Base-by-base conservation (phyloP, 37 sponge, comb jelly and placozoan genomes). In the Chondrilla cf. caribensis region DNA sequence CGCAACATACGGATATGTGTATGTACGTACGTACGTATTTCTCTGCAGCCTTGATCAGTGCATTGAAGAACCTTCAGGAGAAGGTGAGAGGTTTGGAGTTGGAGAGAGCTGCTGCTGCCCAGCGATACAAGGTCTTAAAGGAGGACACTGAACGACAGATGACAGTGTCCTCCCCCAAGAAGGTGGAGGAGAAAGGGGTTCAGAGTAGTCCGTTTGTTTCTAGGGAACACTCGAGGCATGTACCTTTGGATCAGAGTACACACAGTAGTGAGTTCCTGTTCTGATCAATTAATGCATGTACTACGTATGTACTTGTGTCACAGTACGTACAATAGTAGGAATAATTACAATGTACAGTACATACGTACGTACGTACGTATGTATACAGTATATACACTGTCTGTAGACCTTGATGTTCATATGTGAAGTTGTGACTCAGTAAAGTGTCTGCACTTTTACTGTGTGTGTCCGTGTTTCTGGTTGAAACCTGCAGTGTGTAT, bases 41-140 rank as follows among this genome's bases (percentile, higher is more conserved):
- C 25, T 73, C 22, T 72, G 54, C 59, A 88, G 91, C 84, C 17
- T 54, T 90, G 77, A 72, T 90, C 11, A 70, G 42, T 2, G 88
- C 92, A 18, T 67, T 91, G 88, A 87, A 85, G 68, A 78, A 87
- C 18, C 85, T 91, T 17, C 92, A 91, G 77, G 82, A 85, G 3
- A 91, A 91, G 79, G 84, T 91, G 29, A 38, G 72, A 47, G 33
- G 39, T 2, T 66, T 87, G n/a, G 92, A 91, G 68, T 37, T 79
- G 19, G 92, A 91, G 38, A 60, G 88, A 40, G 82, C 62, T 15
- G 80, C 79, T 21, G 85, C 92, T 33, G 82, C 83, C 28, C 73
- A 70, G 7, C 79, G 59, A 62, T 85, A 83, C 54, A 47, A 85
- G 58, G 36, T 51, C 22, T 44, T 91, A 15, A 66, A 78, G 28